Evolutionary conservation across 2,888 invertebrate species (phyloP), one percentile per base, ranked within the genome.

Genomic region (Drosophila lacicola): DNA sequence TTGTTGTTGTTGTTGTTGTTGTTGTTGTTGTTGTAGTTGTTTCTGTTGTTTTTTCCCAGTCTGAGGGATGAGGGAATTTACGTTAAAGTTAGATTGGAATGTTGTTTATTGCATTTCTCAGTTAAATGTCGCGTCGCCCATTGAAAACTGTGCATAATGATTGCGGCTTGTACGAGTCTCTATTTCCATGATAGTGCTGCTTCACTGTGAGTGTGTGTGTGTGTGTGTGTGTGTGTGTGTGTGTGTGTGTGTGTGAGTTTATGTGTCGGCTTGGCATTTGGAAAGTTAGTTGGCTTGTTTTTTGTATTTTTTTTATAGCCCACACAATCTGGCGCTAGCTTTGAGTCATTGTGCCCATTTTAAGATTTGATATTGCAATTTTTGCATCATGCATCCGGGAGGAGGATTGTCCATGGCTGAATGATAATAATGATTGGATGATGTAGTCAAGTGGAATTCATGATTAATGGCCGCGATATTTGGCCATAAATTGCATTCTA

Each of bases 91-190:
- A 74, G 70, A 76, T 84, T 76, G 87, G 87, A 87, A 83, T 83
- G 82, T 70, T 84, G 81, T 81, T 87, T 78, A 83, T 80, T 86
- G 81, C 83, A 82, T 86, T 82, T 80, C 66, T 77, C 63, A 74
- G 82, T 66, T 84, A 79, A 82, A 84, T 82, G 75, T 74, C 71
- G 82, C 70, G 64, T 56, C 79, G 66, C 42, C 73, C 60, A 62
- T 60, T 74, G 69, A 60, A 64, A 56, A 70, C 67, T 74, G 62
- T 85, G 80, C 77, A 82, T 82, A 80, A 82, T 85, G 77, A 70
- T 67, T 72, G 72, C 54, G 45, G 77, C 47, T 62, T 74, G 66
- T 69, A 45, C 55, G 56, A 60, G 55, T 56, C 55, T 62, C 19
- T 37, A 34, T 54, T 44, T 39, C 33, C 55, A 54, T 47, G 54